Evolutionary conservation across 2,113 vertebrate species (phyloP).

Genomic region (Lamprotornis superbus): DNA sequence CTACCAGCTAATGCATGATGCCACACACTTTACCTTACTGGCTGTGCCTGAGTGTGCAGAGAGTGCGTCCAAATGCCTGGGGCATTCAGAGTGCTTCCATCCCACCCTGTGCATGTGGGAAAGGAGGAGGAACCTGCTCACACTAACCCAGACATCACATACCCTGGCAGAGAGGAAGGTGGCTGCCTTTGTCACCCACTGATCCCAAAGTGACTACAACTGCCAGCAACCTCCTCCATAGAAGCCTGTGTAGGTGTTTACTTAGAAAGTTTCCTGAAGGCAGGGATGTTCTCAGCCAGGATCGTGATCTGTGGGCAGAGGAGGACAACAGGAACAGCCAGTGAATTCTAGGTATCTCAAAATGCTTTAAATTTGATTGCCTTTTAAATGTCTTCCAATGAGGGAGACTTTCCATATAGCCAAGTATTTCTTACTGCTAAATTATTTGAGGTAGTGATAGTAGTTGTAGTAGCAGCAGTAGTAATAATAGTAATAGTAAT

Average conservation of each 20-base stretch:
- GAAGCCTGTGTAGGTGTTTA: neutral
- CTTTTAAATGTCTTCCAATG: neutral
- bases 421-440: neutral
- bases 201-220: neutral
- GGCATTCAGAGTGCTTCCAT: neutral
- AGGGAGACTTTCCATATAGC: neutral
- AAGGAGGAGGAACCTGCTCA: neutral
- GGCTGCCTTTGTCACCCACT: neutral
- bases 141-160: fast-evolving
- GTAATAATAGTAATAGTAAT: neutral
- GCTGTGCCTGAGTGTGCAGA: neutral
- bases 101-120: neutral
- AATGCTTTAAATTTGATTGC: neutral
- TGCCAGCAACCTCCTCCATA: neutral
- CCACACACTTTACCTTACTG: neutral
- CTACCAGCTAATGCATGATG: neutral
- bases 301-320: neutral
- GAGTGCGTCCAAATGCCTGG: neutral
- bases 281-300: neutral
- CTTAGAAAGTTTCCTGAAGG: neutral
- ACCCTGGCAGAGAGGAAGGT: neutral
- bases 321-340: neutral
- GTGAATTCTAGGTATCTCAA: neutral
- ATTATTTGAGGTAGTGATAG: neutral
- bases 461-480: neutral